Base-by-base conservation (phyloP, 2,797 vertebrate species). In the Eleutherodactylus coqui region DNA sequence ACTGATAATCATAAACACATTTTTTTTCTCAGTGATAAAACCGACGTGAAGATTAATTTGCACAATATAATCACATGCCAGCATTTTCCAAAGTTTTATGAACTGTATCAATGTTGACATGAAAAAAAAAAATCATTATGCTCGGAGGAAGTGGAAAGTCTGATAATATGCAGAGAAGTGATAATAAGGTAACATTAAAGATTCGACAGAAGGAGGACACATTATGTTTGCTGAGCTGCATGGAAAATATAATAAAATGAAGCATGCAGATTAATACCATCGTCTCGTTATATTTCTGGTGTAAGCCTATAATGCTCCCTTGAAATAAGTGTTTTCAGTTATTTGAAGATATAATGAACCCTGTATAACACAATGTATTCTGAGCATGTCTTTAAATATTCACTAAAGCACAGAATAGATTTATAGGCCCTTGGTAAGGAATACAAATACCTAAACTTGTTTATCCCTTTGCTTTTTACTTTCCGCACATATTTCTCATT, bases 71-170 rank as follows among this genome's bases (percentile, higher is more conserved):
- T 84, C 67, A 87, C 69, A 73, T 87, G 75, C 53, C 69, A 79
- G 75, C 67, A 73, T 83, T 78, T 87, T 47, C 43, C 82, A 73
- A 79, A 32, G 86, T 75, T 87, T 84, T 84, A 87, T 80, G 55
- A 79, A 75, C 81, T 87, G 76, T 87, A 87, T 79, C 82, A 87
- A 29, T 87, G 86, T 73, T 79, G 82, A 87, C 75, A 83, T 62
- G 73, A 72, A 83, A 83, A 79, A 79, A 79, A 86, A 83, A 47
- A 87, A 73, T 78, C 70, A 87, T 83, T 83, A 83, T 79, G 49
- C 75, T 24, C 6, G 62, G 47, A 83, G 69, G 53, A 87, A 87
- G 86, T 83, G 43, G 38, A 79, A 51, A 43, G 53, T 72, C 67
- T 76, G 67, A 83, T 84, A 83, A 75, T 79, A 84, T 84, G 76